Conservation (phyloP, 2,797 vertebrate genomes). For the Pelodytes ibericus region DNA sequence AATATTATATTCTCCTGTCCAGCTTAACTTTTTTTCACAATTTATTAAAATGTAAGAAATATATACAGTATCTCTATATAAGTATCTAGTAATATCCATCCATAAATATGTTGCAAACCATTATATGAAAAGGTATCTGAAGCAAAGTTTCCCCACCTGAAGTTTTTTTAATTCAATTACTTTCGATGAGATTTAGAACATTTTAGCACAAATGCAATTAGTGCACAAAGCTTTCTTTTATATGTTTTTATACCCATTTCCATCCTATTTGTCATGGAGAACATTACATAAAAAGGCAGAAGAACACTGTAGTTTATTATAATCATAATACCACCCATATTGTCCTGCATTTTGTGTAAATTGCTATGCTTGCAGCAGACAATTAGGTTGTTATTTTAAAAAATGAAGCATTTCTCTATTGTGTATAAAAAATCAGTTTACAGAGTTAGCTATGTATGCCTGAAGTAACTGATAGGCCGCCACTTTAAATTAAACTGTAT, state of each 20-base stretch:
- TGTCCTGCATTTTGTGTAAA: not conserved
- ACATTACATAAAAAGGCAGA: constrained; percentile 1
- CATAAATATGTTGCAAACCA: too few relatives aligned
- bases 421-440: not conserved
- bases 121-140: too few relatives aligned
- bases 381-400: constrained; percentile 21
- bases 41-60: too few relatives aligned
- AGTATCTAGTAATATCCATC: too few relatives aligned
- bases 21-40: too few relatives aligned
- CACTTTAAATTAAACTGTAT: not conserved
- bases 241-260: not conserved
- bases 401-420: constrained; percentile 8
- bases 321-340: constrained; percentile 13
- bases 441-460: not conserved
- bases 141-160: too few relatives aligned
- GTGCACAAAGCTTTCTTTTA: not conserved
- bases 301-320: constrained; percentile 7
- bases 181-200: too few relatives aligned
- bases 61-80: too few relatives aligned
- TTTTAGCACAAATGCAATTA: not conserved
- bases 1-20: too few relatives aligned
- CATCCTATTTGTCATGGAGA: not conserved
- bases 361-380: constrained; percentile 3
- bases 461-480: not conserved
- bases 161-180: too few relatives aligned